Evolutionary conservation across 2,113 vertebrate species (phyloP), one percentile per base, ranked within the genome.

Genomic region (Chloroceryle aenea): DNA sequence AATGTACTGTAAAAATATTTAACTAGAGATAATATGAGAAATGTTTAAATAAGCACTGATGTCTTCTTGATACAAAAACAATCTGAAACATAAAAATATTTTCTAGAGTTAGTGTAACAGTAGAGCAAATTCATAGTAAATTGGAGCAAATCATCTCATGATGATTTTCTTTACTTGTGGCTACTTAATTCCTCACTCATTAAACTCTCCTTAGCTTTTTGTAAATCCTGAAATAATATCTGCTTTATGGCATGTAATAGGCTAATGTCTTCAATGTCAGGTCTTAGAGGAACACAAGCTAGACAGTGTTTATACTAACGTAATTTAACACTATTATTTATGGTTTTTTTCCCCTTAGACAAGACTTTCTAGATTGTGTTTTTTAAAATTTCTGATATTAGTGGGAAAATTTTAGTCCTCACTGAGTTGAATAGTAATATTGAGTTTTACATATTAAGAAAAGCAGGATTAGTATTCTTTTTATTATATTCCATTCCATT

Each of bases 31-130:
- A 85, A 88, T 12, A 34, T 6, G 25, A 9, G 48, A 86, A 93
- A 86, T 0, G 0, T 40, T 84, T n/a, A 45, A 19, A 48, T 71
- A 30, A n/a, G 23, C 23, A 43, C 2, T 5, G 11, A 32, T 21
- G 10, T 52, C 7, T 64, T 9, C 23, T 58, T 16, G 27, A 27
- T 36, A 29, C 4, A 36, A 36, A 55, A 75, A 59, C 22, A 76
- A 58, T 38, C n/a, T 40, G 23, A 10, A 78, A 32, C 8, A 59
- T 4, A 26, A 50, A 66, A 55, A n/a, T 2, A 7, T 34, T 55
- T 81, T 82, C 30, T 82, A 32, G 20, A 63, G 5, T 47, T 45
- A 68, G 2, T 26, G 45, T 61, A 64, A 55, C 5, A 68, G 7
- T 12, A 68, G 14, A 66, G 6, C 13, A 77, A 30, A 77, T 81